These are phyloP conservation scores for Campoletis sonorensis DNA, from an alignment of 1,140 invertebrate genomes.

Conservation along the genomic window DNA sequence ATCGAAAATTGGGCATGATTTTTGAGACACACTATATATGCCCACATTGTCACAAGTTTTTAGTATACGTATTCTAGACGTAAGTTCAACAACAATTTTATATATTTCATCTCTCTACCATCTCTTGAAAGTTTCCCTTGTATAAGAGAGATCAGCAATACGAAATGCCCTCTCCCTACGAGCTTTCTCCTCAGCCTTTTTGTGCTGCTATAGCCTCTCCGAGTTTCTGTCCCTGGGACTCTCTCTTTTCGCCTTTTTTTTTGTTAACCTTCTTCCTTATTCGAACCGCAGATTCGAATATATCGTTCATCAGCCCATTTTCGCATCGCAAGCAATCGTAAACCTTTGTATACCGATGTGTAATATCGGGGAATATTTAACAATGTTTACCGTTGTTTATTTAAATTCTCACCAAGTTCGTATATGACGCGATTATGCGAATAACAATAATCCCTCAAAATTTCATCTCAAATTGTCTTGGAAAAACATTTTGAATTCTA, in stretches of 20 bases:
- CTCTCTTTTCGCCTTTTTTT: constrained; percentile 3
- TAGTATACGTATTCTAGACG: not conserved
- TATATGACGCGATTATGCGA: no score
- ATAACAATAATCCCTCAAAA: no score
- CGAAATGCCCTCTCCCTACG: constrained; percentile 9
- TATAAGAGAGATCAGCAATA: not conserved
- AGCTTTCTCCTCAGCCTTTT: not conserved
- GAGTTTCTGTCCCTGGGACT: not conserved
- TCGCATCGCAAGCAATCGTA: no score
- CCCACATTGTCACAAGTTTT: not conserved
- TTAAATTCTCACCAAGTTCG: no score
- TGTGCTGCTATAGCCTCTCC: constrained; percentile 2
- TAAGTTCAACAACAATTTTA: not conserved
- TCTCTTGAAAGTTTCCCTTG: not conserved
- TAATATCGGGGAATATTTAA: no score
- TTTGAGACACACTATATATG: not conserved
- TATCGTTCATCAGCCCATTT: no score
- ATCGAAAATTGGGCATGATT: no score
- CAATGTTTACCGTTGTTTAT: no score
- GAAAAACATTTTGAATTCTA: no score
- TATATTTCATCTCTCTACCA: not conserved
- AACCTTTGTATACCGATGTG: no score
- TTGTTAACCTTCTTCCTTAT: constrained; percentile 8
- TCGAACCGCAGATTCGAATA: not conserved
- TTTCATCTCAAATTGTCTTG: no score